Evolutionary conservation across 2,888 invertebrate genomes (phyloP).

Genomic region (Habroteleia sp.): DNA sequence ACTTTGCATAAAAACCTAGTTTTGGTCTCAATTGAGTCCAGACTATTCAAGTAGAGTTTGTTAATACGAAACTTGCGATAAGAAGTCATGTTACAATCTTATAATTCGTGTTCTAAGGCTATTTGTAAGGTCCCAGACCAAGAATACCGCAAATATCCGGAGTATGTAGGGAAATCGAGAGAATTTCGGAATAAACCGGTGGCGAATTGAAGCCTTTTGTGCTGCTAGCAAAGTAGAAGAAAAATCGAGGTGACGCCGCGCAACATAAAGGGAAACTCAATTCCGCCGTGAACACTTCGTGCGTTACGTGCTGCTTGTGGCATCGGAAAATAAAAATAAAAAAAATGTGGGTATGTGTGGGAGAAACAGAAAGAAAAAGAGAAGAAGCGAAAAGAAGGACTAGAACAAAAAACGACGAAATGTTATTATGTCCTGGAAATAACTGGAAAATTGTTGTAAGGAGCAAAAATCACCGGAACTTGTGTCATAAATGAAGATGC

Average conservation of each 20-base stretch:
- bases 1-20: constrained; percentile 27
- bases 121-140: constrained; percentile 1
- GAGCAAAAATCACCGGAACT: constrained; percentile 44
- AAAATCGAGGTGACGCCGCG: constrained; percentile 52
- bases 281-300: constrained; percentile 55
- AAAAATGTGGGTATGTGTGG: not conserved
- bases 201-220: constrained; percentile 57
- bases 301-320: constrained; percentile 53
- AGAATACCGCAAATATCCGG: constrained; percentile 51
- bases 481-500: constrained; percentile 36
- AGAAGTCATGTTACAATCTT: constrained; percentile 48
- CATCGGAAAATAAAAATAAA: constrained; percentile 29
- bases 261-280: constrained; percentile 61
- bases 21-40: constrained; percentile 18
- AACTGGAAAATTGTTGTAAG: constrained; percentile 16
- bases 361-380: not conserved
- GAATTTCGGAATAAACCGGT: constrained; percentile 53
- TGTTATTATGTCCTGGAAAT: constrained; percentile 52
- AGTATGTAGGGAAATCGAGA: constrained; percentile 40
- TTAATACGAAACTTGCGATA: constrained; percentile 37
- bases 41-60: constrained; percentile 4
- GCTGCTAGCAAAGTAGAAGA: constrained; percentile 44
- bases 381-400: not conserved
- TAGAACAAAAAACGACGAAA: constrained; percentile 1
- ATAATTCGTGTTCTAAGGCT: constrained; percentile 45